phyloP scores from a whole-genome alignment of 1,140 invertebrate genomes.

The Lithobius niger region DNA sequence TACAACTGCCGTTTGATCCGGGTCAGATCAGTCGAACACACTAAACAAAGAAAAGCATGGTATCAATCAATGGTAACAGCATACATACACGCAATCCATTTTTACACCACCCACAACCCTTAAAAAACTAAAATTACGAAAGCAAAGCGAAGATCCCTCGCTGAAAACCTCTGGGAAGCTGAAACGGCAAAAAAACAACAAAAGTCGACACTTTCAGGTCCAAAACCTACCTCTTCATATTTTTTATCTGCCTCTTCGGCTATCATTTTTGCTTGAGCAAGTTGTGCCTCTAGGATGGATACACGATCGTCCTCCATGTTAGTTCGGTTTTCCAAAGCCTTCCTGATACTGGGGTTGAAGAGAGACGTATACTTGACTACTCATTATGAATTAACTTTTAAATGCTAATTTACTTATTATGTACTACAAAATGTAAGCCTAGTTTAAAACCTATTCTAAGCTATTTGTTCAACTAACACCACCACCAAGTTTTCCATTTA shows the following conservation, averaged over 20 bases:
- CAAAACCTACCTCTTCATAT: slow-evolving; percentile 82
- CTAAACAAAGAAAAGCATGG: too few species aligned
- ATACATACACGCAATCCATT: too few species aligned
- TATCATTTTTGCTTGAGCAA: slow-evolving; percentile 91
- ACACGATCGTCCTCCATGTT: slow-evolving; percentile 98
- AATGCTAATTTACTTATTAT: too few species aligned
- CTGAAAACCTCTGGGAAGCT: background rate
- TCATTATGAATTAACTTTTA: background rate
- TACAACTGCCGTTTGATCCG: too few species aligned
- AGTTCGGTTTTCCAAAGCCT: slow-evolving; percentile 94
- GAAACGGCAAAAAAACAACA: background rate
- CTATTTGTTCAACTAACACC: too few species aligned
- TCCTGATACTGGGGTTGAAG: slow-evolving; percentile 69
- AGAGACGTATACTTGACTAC: slow-evolving; percentile 6
- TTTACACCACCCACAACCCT: background rate
- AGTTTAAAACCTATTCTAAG: too few species aligned
- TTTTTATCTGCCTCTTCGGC: slow-evolving; percentile 98
- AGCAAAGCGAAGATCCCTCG: background rate
- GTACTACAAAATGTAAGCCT: too few species aligned
- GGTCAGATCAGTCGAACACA: too few species aligned
- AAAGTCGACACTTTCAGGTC: background rate
- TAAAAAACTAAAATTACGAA: too few species aligned
- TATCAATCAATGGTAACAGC: too few species aligned
- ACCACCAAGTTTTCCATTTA: too few species aligned
- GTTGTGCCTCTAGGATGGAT: slow-evolving; percentile 80